Evolutionary conservation across 2,113 vertebrate genomes (phyloP).

Genomic region (Lepus timidus): DNA sequence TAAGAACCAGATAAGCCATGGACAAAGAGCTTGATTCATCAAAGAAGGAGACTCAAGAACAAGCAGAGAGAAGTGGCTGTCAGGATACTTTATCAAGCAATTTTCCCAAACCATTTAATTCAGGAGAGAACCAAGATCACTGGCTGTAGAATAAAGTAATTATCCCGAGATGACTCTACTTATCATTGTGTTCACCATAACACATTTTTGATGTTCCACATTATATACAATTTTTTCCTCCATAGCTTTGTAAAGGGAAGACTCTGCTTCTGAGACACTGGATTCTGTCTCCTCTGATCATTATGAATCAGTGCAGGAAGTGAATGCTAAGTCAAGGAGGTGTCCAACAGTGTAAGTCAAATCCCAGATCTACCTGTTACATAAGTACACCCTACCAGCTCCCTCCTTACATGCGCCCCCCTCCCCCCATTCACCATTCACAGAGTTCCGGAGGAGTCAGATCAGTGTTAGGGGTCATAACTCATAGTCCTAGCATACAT

Average conservation of each 20-base stretch:
- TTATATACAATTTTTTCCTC: rapidly evolving
- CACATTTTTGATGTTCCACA: neutral
- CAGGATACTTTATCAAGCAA: neutral
- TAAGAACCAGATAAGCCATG: neutral
- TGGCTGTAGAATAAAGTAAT: neutral
- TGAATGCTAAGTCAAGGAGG: neutral
- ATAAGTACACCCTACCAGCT: neutral
- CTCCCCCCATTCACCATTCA: neutral
- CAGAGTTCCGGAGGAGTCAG: neutral
- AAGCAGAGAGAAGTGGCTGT: neutral
- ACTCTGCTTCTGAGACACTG: neutral
- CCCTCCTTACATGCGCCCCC: neutral
- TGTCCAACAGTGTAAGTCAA: neutral
- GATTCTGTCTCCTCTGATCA: neutral
- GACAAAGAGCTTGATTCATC: neutral
- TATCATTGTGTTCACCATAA: neutral
- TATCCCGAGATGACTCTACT: neutral
- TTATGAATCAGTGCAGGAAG: neutral
- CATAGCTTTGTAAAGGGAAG: neutral
- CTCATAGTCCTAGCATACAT: neutral
- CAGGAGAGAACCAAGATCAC: neutral
- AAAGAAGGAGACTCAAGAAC: neutral
- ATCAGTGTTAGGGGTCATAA: neutral
- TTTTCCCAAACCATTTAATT: neutral
- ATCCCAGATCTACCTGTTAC: neutral